A percentile compares a stretch with the other conserved stretches of the same genome.
phyloP scores from a whole-genome alignment of 2,797 vertebrate genomes.

The Euphonia xanthogaster region DNA sequence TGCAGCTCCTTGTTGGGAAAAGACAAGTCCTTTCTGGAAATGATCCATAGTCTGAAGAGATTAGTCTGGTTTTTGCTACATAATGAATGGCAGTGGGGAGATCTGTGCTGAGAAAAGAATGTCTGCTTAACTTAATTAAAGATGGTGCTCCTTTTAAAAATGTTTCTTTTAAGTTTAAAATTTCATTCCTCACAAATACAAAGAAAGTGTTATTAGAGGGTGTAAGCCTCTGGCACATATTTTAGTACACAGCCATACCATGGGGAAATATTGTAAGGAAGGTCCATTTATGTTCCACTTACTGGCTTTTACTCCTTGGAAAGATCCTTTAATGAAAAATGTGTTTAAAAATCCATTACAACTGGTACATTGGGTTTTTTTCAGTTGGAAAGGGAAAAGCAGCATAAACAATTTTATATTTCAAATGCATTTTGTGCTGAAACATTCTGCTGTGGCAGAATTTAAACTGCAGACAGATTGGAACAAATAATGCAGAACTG shows the following conservation, averaged over 20 bases:
- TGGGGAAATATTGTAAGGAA: not conserved
- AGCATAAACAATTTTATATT: conserved; percentile 55
- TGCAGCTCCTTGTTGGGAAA: not conserved
- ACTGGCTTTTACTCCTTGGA: not conserved
- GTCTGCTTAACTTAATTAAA: not conserved
- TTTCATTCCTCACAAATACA: not conserved
- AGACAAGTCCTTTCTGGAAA: not conserved
- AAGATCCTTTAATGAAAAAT: conserved; percentile 25
- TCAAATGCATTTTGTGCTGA: conserved; percentile 44
- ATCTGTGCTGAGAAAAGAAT: not conserved
- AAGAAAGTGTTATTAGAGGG: not conserved
- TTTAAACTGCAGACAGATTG: conserved; percentile 41
- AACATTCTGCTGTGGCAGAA: conserved; percentile 25
- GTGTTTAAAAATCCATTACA: conserved; percentile 56
- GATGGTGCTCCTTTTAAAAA: not conserved
- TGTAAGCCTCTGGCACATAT: not conserved
- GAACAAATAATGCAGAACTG: conserved; percentile 38
- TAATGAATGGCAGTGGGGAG: not conserved
- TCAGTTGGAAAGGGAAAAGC: conserved; percentile 22
- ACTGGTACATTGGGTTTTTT: conserved; percentile 3
- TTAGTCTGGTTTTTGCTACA: not conserved
- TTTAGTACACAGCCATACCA: not conserved
- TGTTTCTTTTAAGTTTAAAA: not conserved
- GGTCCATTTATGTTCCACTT: not conserved
- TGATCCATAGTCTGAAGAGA: not conserved